A percentile compares a stretch with the other conserved stretches of the same genome.
These are phyloP conservation scores for Meles meles DNA, from an alignment of 2,113 vertebrate species.

Conservation along the genomic window DNA sequence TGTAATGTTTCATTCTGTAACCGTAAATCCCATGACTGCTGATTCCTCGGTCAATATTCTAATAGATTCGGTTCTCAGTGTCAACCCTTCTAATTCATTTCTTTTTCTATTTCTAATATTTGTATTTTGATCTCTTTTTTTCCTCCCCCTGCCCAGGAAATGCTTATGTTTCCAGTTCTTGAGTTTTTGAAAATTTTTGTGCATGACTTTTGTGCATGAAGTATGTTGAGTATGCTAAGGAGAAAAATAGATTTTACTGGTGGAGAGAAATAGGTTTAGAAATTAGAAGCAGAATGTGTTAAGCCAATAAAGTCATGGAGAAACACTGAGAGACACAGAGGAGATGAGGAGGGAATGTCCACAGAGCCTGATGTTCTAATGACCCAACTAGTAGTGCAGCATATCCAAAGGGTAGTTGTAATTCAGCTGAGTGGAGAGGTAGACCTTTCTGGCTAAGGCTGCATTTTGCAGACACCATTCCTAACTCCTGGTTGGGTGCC, in stretches of 20 bases:
- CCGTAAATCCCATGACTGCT: background rate
- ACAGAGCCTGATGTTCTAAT: rapidly evolving
- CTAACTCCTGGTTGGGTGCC: rapidly evolving
- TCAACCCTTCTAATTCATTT: background rate
- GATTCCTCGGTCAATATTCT: background rate
- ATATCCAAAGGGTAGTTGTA: rapidly evolving
- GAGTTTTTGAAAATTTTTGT: background rate
- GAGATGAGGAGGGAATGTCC: too few relatives aligned
- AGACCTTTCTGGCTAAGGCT: background rate
- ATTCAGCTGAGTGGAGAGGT: too few relatives aligned
- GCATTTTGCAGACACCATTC: background rate
- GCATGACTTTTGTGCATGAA: background rate
- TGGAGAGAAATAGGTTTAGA: background rate
- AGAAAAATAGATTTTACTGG: background rate
- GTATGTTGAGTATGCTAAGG: background rate
- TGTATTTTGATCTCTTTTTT: background rate
- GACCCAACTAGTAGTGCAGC: rapidly evolving
- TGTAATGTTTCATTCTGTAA: background rate
- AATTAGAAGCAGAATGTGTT: background rate
- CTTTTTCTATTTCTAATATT: background rate
- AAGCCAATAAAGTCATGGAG: background rate
- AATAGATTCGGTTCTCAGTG: background rate
- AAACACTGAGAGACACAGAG: background rate
- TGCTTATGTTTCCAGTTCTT: background rate
- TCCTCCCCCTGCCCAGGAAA: background rate